These are phyloP conservation scores for Hydrotaea cyrtoneurina DNA, from an alignment of 2,888 invertebrate species.

Conservation along the genomic window DNA sequence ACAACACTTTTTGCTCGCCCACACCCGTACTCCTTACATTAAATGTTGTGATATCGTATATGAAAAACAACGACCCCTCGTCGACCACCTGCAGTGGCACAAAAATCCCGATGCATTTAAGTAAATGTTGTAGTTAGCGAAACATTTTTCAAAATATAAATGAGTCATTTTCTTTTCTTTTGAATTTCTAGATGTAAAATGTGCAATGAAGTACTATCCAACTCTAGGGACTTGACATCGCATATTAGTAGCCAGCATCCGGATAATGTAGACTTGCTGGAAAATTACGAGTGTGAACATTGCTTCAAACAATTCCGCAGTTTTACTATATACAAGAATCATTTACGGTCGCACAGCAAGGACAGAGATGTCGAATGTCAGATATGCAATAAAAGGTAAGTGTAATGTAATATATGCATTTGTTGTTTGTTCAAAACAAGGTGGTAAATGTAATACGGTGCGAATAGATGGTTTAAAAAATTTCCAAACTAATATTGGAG, in stretches of 20 bases:
- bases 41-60: constrained; percentile 75
- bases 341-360: constrained; percentile 63
- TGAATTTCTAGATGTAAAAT: constrained; percentile 65
- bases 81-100: constrained; percentile 76
- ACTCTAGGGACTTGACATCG: constrained; percentile 62
- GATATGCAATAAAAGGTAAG: constrained; percentile 70
- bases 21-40: constrained; percentile 74
- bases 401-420: neutral
- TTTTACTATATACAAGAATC: constrained; percentile 64
- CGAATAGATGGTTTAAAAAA: neutral
- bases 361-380: constrained; percentile 64
- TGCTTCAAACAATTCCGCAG: constrained; percentile 66
- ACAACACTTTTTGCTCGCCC: constrained; percentile 73
- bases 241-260: constrained; percentile 67
- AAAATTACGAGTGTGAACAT: constrained; percentile 61
- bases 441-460: neutral
- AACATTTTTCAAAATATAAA: neutral
- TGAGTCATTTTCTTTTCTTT: neutral
- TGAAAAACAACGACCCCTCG: constrained; percentile 72
- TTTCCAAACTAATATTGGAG: too few species aligned
- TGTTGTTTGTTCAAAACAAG: constrained; percentile 3
- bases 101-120: constrained; percentile 76
- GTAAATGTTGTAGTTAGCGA: constrained; percentile 65
- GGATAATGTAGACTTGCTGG: constrained; percentile 57
- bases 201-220: constrained; percentile 65